A percentile compares a stretch with the other conserved stretches of the same genome.
phyloP scores from a whole-genome alignment of 2,888 invertebrate genomes.

The Alloplasta piceator region DNA sequence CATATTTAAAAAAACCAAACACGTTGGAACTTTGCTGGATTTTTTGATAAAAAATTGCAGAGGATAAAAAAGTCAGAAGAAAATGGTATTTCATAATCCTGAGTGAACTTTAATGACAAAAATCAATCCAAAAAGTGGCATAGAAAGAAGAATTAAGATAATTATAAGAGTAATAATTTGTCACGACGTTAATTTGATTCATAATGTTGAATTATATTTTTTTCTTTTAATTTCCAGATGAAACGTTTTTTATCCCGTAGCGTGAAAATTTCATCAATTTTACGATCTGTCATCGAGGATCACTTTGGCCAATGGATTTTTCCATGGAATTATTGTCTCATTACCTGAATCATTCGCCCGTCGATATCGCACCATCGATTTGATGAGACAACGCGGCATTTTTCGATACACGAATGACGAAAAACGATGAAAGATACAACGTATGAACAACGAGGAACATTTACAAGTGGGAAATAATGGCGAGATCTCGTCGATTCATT shows the following conservation, averaged over 20 bases:
- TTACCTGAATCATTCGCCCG: slow-evolving; percentile 71
- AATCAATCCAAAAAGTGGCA: too few relatives aligned
- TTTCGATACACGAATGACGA: slow-evolving; percentile 31
- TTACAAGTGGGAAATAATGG: slow-evolving; percentile 23
- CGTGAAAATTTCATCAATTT: slow-evolving; percentile 3
- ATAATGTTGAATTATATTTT: too few relatives aligned
- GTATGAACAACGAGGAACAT: slow-evolving; percentile 15
- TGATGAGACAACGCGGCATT: slow-evolving; percentile 80
- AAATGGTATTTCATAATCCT: too few relatives aligned
- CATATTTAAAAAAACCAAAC: too few relatives aligned
- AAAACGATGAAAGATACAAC: not conserved
- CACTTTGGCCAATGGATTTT: not conserved
- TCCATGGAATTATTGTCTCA: not conserved
- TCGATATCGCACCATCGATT: slow-evolving; percentile 76
- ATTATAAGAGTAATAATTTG: too few relatives aligned
- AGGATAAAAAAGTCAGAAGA: too few relatives aligned
- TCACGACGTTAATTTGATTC: too few relatives aligned
- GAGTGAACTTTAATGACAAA: too few relatives aligned
- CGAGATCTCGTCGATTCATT: slow-evolving; percentile 13
- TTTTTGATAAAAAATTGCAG: too few relatives aligned
- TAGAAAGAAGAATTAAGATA: too few relatives aligned
- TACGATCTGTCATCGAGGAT: slow-evolving; percentile 16
- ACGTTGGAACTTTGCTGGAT: too few relatives aligned
- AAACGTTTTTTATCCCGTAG: not conserved
- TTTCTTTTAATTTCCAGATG: too few relatives aligned